These are phyloP conservation scores for human DNA, from an alignment of 2,113 vertebrate species.

Conservation along the genomic window DNA sequence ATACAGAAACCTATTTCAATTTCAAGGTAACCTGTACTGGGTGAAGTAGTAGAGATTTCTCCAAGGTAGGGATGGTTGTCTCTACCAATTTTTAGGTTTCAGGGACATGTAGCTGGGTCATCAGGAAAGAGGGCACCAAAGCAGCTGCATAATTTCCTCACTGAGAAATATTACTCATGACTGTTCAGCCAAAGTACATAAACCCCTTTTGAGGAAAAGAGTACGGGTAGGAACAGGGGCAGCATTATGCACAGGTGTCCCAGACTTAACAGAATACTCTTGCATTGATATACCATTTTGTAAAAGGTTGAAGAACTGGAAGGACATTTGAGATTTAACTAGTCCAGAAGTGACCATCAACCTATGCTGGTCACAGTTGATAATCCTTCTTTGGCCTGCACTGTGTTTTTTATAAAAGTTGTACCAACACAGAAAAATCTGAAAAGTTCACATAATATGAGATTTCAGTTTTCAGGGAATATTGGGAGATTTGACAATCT, in stretches of 20 bases:
- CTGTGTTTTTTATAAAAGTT: background rate
- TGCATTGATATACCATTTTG: background rate
- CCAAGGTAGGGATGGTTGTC: background rate
- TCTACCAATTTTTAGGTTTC: background rate
- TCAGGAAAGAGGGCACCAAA: background rate
- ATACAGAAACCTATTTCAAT: background rate
- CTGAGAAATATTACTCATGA: background rate
- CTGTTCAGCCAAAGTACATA: background rate
- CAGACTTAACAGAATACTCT: background rate
- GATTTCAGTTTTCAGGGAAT: background rate
- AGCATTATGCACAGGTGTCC: background rate
- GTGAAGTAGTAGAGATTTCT: background rate
- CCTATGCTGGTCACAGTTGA: background rate
- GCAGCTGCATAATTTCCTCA: background rate
- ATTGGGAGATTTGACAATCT: background rate
- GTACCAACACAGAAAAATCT: background rate
- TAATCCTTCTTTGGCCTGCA: background rate
- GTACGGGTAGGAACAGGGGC: background rate
- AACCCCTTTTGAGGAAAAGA: background rate
- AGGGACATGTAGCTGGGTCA: background rate
- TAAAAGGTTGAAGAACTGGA: background rate
- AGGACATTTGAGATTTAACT: background rate
- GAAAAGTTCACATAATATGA: background rate
- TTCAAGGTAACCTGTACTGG: background rate
- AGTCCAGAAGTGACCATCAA: background rate